Evolutionary conservation across 2,888 invertebrate genomes (phyloP), one percentile per base, ranked within the genome.

Genomic region (Andrena camellia): DNA sequence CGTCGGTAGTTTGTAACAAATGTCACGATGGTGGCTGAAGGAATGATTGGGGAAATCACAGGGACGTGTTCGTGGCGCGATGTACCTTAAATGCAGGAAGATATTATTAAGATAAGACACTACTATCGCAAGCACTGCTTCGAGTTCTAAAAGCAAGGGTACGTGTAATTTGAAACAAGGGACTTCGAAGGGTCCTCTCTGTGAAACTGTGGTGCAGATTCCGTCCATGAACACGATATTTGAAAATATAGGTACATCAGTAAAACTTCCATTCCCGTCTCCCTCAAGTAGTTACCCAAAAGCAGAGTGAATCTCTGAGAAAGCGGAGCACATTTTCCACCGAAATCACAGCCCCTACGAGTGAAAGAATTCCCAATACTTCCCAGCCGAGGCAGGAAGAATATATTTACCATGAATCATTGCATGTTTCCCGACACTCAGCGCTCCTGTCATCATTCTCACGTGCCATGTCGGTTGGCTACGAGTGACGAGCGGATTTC

Each of bases 1-100:
- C 64, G 54, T 73, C 73, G 73, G 42, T 57, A 20, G 73, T 57
- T 73, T 42, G n/a, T 13, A 6, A 64, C 17, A 54, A 72, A 54
- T 26, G 63, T 23, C 35, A 29, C 50, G 42, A 35, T 8, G 33
- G 20, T 33, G 48, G 29, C n/a, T 10, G 29, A 31, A 23, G 35
- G 52, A 57, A 35, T 29, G 52, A 52, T 52, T 72, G 17, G 63
- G 31, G 29, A 33, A 54, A 52, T 54, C n/a, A 2, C 4, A 8
- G 35, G 6, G 42, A n/a, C n/a, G 20, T 2, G 8, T 42, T 35
- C 54, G 54, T 13, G 2, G 10, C 7, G 48, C 10, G 13, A 23
- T 8, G 13, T 5, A 10, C 3, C 20, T 42, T 42, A 42, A 42
- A 17, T 13, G 42, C 4, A 1, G 42, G 3, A 13, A 13, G 42